Evolutionary conservation across 2,888 invertebrate species (phyloP), one percentile per base, ranked within the genome.

Genomic region (Rhodophaea formosa): DNA sequence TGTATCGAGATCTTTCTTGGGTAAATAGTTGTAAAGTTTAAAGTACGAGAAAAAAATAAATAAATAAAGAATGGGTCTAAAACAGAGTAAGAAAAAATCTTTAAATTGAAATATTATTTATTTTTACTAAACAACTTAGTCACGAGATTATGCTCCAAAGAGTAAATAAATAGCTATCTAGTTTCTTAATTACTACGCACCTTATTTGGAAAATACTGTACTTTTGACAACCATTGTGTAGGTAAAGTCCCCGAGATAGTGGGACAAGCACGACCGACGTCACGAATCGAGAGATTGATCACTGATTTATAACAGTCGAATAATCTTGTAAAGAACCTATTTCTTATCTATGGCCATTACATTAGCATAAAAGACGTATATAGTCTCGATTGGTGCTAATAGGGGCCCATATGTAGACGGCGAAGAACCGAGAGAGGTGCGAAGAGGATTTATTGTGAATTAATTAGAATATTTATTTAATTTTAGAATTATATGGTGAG

Each of bases 331-430:
- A 58, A 57, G 17, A 58, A 58, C 52, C 44, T 49, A 12, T 32
- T 54, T 58, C 56, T 61, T 67, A 65, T 67, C 65, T 57, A 0
- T 47, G 8, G 10, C 51, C 51, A 54, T 59, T 61, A 57, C 54
- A 55, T 51, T 45, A 49, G 35, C 32, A 53, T 53, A 51, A 35
- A 51, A 51, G 17, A 51, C 17, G 8, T 51, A 51, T 51, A 51
- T 17, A 51, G 16, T 1, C 35, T 8, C 35, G 7, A 39, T 7
- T 32, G 3, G 3, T 32, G 30, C 15, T 32, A 3, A 15, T 14
- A 46, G 0, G 7, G 12, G 7, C 29, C 29, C 30, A 8, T 32
- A 49, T 49, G 15, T 32, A 15, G 8, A 15, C 30, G 15, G 32
- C 14, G 10, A 32, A 32, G 30, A 32, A 32, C 32, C 12, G 46